Percentiles rank a stretch among this genome's conserved stretches.
Conservation (phyloP, 2,888 invertebrate genomes). For the Electrophaes corylata region DNA sequence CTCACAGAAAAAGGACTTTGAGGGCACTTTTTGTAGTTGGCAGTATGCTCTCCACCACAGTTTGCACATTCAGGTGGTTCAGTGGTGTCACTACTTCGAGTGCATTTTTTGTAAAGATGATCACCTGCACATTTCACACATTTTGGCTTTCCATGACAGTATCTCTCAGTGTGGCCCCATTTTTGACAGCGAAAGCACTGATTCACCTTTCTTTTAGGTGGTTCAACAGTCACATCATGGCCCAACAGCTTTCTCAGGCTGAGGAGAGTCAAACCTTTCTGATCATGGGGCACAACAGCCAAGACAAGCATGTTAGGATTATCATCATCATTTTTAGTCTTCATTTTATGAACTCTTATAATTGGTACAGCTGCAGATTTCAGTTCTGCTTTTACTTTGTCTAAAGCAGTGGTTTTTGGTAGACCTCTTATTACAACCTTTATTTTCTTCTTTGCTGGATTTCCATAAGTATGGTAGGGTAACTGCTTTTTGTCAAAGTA, state of each 20-base stretch:
- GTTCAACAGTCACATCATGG: constrained; percentile 57
- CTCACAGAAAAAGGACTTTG: constrained; percentile 41
- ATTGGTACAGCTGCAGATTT: constrained; percentile 56
- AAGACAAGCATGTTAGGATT: constrained; percentile 50
- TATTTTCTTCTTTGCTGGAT: constrained; percentile 58
- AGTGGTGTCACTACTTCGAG: constrained; percentile 36
- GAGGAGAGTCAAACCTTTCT: constrained; percentile 51
- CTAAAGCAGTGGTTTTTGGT: constrained; percentile 48
- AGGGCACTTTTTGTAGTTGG: constrained; percentile 58
- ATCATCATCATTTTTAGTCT: constrained; percentile 43
- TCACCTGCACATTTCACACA: constrained; percentile 72
- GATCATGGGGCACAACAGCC: constrained; percentile 56
- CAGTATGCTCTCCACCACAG: constrained; percentile 60
- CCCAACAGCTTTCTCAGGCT: constrained; percentile 51
- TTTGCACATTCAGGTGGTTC: constrained; percentile 64
- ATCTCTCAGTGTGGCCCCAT: constrained; percentile 70
- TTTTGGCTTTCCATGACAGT: constrained; percentile 58
- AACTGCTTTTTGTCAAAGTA: constrained; percentile 57
- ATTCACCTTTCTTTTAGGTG: constrained; percentile 50
- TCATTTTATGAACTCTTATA: constrained; percentile 61
- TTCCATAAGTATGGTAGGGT: constrained; percentile 64
- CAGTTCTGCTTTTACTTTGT: constrained; percentile 51
- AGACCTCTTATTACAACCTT: constrained; percentile 65
- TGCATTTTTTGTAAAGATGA: constrained; percentile 61
- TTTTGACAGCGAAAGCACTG: constrained; percentile 73